phyloP scores from a whole-genome alignment of 2,888 invertebrate species.

The Diarsia mendica region DNA sequence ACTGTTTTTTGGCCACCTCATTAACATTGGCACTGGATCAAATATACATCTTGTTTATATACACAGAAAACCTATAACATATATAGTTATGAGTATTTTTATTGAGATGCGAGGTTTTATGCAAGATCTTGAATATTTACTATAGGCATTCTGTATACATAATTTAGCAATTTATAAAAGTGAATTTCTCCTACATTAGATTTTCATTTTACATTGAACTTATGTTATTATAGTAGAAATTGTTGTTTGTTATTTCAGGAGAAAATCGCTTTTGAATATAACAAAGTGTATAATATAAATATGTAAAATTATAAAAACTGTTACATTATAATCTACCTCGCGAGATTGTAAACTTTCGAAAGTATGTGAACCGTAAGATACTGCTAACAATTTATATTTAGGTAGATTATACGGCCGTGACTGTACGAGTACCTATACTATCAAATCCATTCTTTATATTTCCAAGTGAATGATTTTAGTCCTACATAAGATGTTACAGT shows the following conservation, averaged over 20 bases:
- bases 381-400: too few relatives aligned
- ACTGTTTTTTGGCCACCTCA: slow-evolving; percentile 27
- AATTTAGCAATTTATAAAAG: not conserved
- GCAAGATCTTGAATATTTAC: slow-evolving; percentile 4
- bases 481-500: slow-evolving; percentile 31
- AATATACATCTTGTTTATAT: slow-evolving; percentile 19
- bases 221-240: not conserved
- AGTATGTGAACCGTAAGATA: too few relatives aligned
- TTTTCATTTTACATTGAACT: not conserved
- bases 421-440: not conserved
- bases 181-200: not conserved
- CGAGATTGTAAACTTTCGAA: too few relatives aligned
- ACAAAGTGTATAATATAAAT: not conserved
- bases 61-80: slow-evolving; percentile 34
- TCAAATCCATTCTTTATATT: slow-evolving; percentile 55
- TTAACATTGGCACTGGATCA: slow-evolving; percentile 47
- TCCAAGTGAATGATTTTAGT: slow-evolving; percentile 19
- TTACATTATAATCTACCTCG: too few relatives aligned
- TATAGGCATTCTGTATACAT: slow-evolving; percentile 13
- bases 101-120: slow-evolving; percentile 5
- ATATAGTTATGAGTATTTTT: slow-evolving; percentile 38
- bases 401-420: too few relatives aligned
- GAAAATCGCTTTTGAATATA: not conserved
- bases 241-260: not conserved
- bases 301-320: too few relatives aligned